phyloP scores from a whole-genome alignment of 1,140 invertebrate species.

The Magallana gigas region DNA sequence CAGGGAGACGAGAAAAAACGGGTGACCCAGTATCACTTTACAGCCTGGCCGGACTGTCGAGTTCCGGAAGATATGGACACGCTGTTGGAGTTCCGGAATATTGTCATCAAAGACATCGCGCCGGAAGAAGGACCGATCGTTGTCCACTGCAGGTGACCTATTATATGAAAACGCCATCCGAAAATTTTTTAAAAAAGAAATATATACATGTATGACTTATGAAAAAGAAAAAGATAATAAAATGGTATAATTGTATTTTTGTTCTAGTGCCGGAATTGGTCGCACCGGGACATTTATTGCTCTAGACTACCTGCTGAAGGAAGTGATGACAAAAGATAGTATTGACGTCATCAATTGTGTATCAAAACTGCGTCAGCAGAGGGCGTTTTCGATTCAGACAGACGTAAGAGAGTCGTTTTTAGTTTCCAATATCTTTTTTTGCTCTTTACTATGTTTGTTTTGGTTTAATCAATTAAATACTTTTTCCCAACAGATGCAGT shows the following conservation, averaged over 20 bases:
- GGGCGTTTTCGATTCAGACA: conserved; percentile 28
- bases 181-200: too few relatives aligned
- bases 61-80: neutral
- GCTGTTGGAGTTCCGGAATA: neutral
- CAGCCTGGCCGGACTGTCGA: conserved; percentile 26
- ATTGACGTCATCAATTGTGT: conserved; percentile 40
- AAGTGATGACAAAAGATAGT: neutral
- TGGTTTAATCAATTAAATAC: too few relatives aligned
- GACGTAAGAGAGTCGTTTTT: neutral
- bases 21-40: conserved; percentile 30
- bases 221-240: too few relatives aligned
- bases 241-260: neutral
- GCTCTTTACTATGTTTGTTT: too few relatives aligned
- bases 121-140: conserved; percentile 17
- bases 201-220: too few relatives aligned
- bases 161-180: neutral
- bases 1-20: conserved; percentile 25
- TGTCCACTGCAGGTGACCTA: conserved; percentile 33
- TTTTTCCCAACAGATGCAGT: conserved; percentile 6
- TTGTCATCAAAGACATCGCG: neutral
- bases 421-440: too few relatives aligned
- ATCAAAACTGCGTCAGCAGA: conserved; percentile 19
- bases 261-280: conserved; percentile 25
- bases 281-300: conserved; percentile 40
- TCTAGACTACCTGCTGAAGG: conserved; percentile 9